Conservation (phyloP, 2,888 invertebrate species). For the Ramazzottius varieornatus region DNA sequence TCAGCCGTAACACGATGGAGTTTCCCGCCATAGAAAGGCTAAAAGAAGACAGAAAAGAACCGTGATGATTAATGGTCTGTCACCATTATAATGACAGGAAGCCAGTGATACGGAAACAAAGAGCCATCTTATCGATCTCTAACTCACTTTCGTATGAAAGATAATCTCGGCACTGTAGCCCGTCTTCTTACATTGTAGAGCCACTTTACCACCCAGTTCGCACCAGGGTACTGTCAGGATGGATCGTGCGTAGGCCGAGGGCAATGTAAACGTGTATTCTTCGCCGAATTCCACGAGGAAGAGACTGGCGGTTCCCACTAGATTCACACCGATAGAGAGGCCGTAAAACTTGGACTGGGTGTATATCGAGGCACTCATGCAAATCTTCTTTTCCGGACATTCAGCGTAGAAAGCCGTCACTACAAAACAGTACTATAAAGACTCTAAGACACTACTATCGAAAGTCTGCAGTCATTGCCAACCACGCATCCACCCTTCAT, state of each 20-base stretch:
- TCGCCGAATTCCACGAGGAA: slow-evolving; percentile 19
- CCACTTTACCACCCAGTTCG: slow-evolving; percentile 26
- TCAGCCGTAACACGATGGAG: slow-evolving; percentile 26
- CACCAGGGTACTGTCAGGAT: slow-evolving; percentile 28
- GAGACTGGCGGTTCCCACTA: slow-evolving; percentile 24
- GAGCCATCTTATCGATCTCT: not conserved
- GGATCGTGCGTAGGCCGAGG: slow-evolving; percentile 27
- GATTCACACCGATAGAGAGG: slow-evolving; percentile 26
- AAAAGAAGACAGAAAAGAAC: slow-evolving; percentile 10
- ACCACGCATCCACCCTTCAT: too few species aligned
- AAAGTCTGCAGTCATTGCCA: not conserved
- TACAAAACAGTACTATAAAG: slow-evolving; percentile 10
- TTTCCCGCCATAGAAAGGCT: slow-evolving; percentile 30
- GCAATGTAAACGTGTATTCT: slow-evolving; percentile 25
- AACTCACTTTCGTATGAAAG: slow-evolving; percentile 27
- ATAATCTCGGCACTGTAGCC: slow-evolving; percentile 22
- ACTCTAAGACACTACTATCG: not conserved
- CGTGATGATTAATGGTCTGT: not conserved
- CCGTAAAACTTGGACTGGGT: slow-evolving; percentile 29
- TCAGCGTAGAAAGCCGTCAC: slow-evolving; percentile 29
- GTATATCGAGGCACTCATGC: slow-evolving; percentile 26
- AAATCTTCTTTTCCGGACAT: slow-evolving; percentile 24
- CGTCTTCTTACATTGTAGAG: slow-evolving; percentile 22
- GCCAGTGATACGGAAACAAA: not conserved
- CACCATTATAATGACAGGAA: not conserved